Base-by-base conservation (phyloP, 2,888 invertebrate genomes). In the Itoplectis maculator region DNA sequence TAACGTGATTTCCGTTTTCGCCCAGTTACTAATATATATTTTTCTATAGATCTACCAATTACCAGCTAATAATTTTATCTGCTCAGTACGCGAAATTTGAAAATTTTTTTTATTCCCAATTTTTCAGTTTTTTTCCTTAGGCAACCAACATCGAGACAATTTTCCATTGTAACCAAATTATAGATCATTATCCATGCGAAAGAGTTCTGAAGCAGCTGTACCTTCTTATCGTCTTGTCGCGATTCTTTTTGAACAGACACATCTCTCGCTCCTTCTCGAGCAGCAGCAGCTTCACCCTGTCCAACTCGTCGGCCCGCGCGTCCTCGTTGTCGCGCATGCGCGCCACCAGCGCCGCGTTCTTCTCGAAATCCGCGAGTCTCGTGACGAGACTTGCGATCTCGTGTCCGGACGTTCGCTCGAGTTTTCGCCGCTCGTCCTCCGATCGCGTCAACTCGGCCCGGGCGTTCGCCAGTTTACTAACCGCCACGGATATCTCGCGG, bases 151-250 rank as follows among this genome's bases (percentile, higher is more conserved):
- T 59, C n/a, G 15, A 8, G n/a, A 15, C 6, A 8, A 35, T n/a
- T 29, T n/a, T n/a, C n/a, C n/a, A n/a, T n/a, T n/a, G n/a, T n/a
- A n/a, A n/a, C n/a, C n/a, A n/a, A n/a, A n/a, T n/a, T n/a, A n/a
- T n/a, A n/a, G n/a, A n/a, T n/a, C n/a, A 59, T 23, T 11, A 23
- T 18, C 8, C n/a, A 9, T 37, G 15, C 7, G 8, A 4, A 61
- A 37, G 51, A 56, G 35, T 13, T 20, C 9, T 23, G 9, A 69
- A 20, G 15, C n/a, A 76, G 40, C 47, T 20, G 13, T 86, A 89
- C 90, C 88, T 89, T 65, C 86, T 78, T 73, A 89, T 87, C n/a
- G 88, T 88, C 3, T 83, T 83, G 45, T 89, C 88, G 61, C 86
- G 86, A 72, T 88, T 88, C 72, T 85, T 86, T 81, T 86, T 89